These are phyloP conservation scores for Phalacrocorax brasilianus DNA, from an alignment of 2,113 vertebrate genomes.

Conservation along the genomic window DNA sequence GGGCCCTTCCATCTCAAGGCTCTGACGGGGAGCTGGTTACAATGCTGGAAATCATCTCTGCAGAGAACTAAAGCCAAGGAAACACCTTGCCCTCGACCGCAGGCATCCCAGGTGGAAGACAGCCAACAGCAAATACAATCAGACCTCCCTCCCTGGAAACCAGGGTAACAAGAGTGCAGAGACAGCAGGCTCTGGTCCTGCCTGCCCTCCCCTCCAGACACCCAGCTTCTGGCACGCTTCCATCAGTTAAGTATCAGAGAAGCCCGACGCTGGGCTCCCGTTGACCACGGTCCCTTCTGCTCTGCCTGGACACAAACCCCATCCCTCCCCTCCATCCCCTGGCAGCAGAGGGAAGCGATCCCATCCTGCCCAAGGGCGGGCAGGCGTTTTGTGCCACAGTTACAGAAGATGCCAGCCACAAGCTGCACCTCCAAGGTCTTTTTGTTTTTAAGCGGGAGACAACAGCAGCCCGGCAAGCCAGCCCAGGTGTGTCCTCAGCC, in stretches of 20 bases:
- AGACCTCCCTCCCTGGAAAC: neutral
- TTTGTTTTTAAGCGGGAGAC: neutral
- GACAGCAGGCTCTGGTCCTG: neutral
- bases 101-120: constrained; percentile 3
- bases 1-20: neutral
- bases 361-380: accelerated
- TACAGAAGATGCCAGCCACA: accelerated
- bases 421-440: neutral
- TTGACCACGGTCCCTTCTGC: neutral
- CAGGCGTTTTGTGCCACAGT: accelerated
- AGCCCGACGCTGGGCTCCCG: neutral
- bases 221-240: neutral
- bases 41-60: neutral
- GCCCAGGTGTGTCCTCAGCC: neutral
- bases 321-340: neutral
- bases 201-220: neutral
- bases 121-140: neutral
- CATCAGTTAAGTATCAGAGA: neutral
- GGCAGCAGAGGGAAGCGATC: accelerated
- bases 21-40: neutral
- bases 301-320: neutral
- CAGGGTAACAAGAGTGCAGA: neutral
- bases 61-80: neutral
- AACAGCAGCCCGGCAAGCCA: accelerated
- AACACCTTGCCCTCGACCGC: constrained; percentile 8